Percentiles rank a stretch among this genome's conserved stretches.
phyloP scores from a whole-genome alignment of 1,140 invertebrate species.

The Hylaeus anthracinus region DNA sequence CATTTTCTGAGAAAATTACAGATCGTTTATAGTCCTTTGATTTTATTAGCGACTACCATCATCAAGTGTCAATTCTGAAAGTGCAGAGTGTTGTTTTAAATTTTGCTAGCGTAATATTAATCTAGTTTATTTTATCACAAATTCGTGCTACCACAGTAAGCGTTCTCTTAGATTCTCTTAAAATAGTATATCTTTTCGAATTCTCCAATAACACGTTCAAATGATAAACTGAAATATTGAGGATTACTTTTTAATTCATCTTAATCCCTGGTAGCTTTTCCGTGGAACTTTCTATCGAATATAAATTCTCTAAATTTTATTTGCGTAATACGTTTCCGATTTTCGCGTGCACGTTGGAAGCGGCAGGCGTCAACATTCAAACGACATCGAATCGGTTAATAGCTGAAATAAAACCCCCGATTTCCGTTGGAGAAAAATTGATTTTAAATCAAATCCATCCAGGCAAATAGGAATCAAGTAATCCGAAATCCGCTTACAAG shows the following conservation, averaged over 20 bases:
- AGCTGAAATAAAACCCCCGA: conserved; percentile 6
- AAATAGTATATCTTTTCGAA: too few relatives aligned
- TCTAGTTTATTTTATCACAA: too few relatives aligned
- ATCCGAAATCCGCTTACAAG: conserved; percentile 27
- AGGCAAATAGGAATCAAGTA: conserved; percentile 6
- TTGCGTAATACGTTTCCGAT: background rate
- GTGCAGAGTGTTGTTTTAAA: too few relatives aligned
- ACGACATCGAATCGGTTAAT: background rate
- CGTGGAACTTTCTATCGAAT: background rate
- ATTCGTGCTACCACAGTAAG: too few relatives aligned
- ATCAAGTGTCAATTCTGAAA: too few relatives aligned
- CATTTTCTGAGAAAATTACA: too few relatives aligned
- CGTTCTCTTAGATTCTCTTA: too few relatives aligned
- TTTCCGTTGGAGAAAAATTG: background rate
- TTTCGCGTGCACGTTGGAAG: background rate
- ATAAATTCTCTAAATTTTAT: background rate
- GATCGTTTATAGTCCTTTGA: too few relatives aligned
- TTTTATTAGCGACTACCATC: too few relatives aligned
- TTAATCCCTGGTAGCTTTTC: background rate
- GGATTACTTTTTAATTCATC: background rate
- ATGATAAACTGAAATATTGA: background rate
- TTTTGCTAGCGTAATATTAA: too few relatives aligned
- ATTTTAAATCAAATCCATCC: conserved; percentile 14
- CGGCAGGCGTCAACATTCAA: background rate
- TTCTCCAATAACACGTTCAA: background rate